phyloP scores from a whole-genome alignment of 2,888 invertebrate genomes.

The Graphium colonna region DNA sequence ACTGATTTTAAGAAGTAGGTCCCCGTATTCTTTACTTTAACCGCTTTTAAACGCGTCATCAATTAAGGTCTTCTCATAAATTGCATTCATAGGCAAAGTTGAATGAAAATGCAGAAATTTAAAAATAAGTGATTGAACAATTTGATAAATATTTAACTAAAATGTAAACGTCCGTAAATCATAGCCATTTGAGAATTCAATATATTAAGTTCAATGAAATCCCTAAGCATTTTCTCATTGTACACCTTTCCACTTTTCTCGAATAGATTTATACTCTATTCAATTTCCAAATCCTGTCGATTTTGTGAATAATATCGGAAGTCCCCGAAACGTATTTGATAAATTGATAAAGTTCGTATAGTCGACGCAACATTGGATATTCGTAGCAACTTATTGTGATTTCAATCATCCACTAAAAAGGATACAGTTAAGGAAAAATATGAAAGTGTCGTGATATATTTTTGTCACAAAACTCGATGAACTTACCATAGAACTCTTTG shows the following conservation, averaged over 20 bases:
- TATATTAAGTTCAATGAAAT: background rate
- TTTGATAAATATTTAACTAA: too few relatives aligned
- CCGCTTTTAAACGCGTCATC: too few relatives aligned
- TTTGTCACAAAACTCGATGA: too few relatives aligned
- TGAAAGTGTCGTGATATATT: too few relatives aligned
- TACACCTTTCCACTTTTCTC: background rate
- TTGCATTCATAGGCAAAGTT: too few relatives aligned
- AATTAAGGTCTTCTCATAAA: too few relatives aligned
- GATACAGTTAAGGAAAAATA: background rate
- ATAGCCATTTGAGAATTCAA: background rate
- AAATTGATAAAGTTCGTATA: slow-evolving; percentile 17
- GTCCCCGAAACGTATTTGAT: slow-evolving; percentile 8
- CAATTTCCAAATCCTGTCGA: slow-evolving; percentile 9
- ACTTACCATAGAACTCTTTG: too few relatives aligned
- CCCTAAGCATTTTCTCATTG: background rate
- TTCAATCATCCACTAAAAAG: background rate
- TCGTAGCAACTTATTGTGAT: slow-evolving; percentile 8
- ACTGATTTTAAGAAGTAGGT: too few relatives aligned
- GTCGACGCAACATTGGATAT: background rate
- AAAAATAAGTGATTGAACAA: too few relatives aligned
- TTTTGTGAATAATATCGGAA: slow-evolving; percentile 12
- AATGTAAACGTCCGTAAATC: too few relatives aligned
- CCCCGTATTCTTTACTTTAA: too few relatives aligned
- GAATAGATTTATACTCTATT: background rate
- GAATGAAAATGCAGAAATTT: too few relatives aligned